Evolutionary conservation across 2,113 vertebrate genomes (phyloP).

Genomic region (Oryzias melastigma): DNA sequence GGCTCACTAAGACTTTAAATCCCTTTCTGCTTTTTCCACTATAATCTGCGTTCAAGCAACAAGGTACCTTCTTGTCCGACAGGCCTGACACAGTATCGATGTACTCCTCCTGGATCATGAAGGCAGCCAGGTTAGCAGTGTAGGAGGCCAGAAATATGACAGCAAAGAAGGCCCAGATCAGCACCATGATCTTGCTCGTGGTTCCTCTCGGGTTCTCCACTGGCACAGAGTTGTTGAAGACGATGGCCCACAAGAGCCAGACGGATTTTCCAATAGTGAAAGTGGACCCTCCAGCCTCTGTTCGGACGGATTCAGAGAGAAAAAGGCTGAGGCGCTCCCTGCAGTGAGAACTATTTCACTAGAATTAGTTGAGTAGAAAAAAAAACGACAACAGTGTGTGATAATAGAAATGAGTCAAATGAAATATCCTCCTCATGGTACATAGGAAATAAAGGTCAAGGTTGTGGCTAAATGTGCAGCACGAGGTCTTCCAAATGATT

Average conservation of each 20-base stretch:
- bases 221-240: constrained; percentile 95
- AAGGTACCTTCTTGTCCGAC: constrained; percentile 88
- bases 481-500: constrained; percentile 48
- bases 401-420: constrained; percentile 33
- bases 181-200: constrained; percentile 97
- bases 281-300: constrained; percentile 84
- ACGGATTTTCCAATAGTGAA: constrained; percentile 95
- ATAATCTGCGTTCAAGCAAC: constrained; percentile 52
- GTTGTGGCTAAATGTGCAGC: constrained; percentile 37
- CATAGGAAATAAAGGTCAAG: constrained; percentile 27
- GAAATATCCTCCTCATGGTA: constrained; percentile 8
- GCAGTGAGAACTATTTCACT: too few species aligned
- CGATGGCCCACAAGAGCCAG: constrained; percentile 88
- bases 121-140: constrained; percentile 93
- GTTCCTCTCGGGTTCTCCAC: constrained; percentile 95
- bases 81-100: constrained; percentile 94
- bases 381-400: constrained; percentile 4
- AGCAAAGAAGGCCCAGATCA: constrained; percentile 96
- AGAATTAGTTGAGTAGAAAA: too few species aligned
- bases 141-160: constrained; percentile 97
- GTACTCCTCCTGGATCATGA: constrained; percentile 97
- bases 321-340: background rate
- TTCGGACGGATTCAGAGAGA: constrained; percentile 12
- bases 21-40: constrained; percentile 25
- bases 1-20: constrained; percentile 57